These are phyloP conservation scores for Carassius gibelio DNA, from an alignment of 2,113 vertebrate genomes.

Conservation along the genomic window DNA sequence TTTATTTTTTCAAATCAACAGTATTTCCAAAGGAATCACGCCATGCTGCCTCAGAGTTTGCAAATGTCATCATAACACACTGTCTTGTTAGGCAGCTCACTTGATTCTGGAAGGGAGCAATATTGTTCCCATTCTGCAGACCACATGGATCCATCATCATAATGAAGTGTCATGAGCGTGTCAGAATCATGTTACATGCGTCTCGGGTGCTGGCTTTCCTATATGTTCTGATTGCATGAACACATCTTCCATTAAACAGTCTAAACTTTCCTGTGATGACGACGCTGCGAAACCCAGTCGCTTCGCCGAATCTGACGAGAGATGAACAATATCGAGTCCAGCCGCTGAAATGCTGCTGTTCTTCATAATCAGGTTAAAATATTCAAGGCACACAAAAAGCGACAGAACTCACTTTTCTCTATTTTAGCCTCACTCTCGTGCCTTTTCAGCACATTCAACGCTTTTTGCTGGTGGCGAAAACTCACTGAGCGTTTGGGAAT, in stretches of 20 bases:
- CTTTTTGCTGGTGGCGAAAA: constrained; percentile 52
- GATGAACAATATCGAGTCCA: constrained; percentile 14
- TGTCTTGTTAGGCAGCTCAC: not conserved
- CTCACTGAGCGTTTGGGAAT: constrained; percentile 49
- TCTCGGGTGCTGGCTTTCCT: too few species aligned
- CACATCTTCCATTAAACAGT: not conserved
- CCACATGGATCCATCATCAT: not conserved
- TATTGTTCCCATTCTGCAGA: not conserved
- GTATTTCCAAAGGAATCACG: too few species aligned
- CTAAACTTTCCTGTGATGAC: not conserved
- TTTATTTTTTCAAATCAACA: too few species aligned
- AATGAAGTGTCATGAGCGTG: constrained; percentile 8
- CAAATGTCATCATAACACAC: not conserved
- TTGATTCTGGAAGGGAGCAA: not conserved
- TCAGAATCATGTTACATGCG: not conserved
- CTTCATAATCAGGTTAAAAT: constrained; percentile 41
- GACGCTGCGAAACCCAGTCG: not conserved
- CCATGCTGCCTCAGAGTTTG: not conserved
- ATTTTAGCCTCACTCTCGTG: constrained; percentile 24
- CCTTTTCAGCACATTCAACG: constrained; percentile 54
- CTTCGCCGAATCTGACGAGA: constrained; percentile 10
- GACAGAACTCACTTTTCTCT: constrained; percentile 43
- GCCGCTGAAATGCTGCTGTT: constrained; percentile 32
- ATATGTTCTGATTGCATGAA: constrained; percentile 1
- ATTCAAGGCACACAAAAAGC: not conserved